Base-by-base conservation (phyloP, 2,888 invertebrate species). In the Coronaproctus castanopsis region DNA sequence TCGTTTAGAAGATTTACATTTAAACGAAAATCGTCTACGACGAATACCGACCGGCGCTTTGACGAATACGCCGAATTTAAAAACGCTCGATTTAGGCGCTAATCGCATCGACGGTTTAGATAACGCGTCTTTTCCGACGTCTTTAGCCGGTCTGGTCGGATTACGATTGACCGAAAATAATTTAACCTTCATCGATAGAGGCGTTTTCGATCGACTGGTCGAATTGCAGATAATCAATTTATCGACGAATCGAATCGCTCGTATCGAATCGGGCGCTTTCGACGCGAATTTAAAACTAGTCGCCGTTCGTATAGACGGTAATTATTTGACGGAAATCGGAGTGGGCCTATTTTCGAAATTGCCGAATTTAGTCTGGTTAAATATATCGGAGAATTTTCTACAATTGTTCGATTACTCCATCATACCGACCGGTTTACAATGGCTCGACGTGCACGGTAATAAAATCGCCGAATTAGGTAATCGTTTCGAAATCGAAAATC, bases 401-500 rank as follows among this genome's bases (percentile, higher is more conserved):
- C 82, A 82, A 73, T 81, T 81, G 79, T 86, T 89, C 72, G 87
- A 88, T 74, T 88, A 87, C 71, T 83, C 85, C 60, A 79, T 87
- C 73, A 83, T 89, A 71, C 88, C 88, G 63, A 84, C 83, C 65
- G 82, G 84, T 69, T 76, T 89, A 67, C 83, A 86, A 74, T 86
- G 86, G 84, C 74, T 89, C 67, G 87, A 89, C 74, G 82, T 88
- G 69, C 87, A 87, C 69, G 80, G 84, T 64, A 89, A 89, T 75
- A 81, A 82, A 73, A 87, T 89, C 65, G 79, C 80, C 66, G 85
- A 85, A 72, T 77, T 89, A 66, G 86, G 86, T 65, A 88, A 88
- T 76, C 85, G 86, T 72, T 84, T 84, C 70, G 87, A 87, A 72
- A 81, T 87, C 68, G 85, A 87, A 75, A 82, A 83, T 62, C 81